These are phyloP conservation scores for Mechanitis messenoides DNA, from an alignment of 2,888 invertebrate genomes.

Conservation along the genomic window DNA sequence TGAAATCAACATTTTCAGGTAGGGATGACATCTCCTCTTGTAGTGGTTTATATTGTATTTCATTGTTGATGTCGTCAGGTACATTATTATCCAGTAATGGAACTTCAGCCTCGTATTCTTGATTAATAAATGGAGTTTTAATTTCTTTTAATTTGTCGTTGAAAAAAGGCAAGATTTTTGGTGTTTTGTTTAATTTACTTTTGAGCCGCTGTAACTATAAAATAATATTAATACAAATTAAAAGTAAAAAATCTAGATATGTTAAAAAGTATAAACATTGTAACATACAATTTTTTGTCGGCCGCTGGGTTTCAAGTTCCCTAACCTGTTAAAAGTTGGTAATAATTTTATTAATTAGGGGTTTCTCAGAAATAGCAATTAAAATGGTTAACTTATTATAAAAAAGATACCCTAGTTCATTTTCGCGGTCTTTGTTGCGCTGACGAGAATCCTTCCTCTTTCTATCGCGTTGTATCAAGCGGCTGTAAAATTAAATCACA, in stretches of 20 bases:
- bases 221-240: slow-evolving; percentile 1
- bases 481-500: neutral
- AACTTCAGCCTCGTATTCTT: slow-evolving; percentile 29
- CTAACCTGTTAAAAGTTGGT: slow-evolving; percentile 12
- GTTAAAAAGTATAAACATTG: slow-evolving; percentile 10
- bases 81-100: slow-evolving; percentile 28
- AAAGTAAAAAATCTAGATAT: neutral
- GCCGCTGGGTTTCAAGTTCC: slow-evolving; percentile 10
- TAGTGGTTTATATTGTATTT: slow-evolving; percentile 22
- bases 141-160: slow-evolving; percentile 31
- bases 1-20: slow-evolving; percentile 51
- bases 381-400: neutral
- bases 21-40: slow-evolving; percentile 25
- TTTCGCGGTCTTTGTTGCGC: slow-evolving; percentile 7
- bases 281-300: slow-evolving; percentile 39
- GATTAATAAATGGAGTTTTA: slow-evolving; percentile 28
- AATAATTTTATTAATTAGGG: neutral
- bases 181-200: slow-evolving; percentile 21
- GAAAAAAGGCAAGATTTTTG: slow-evolving; percentile 17
- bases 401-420: slow-evolving; percentile 9
- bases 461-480: neutral
- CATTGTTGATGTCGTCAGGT: slow-evolving; percentile 23
- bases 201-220: slow-evolving; percentile 19
- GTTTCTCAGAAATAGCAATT: neutral
- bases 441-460: slow-evolving; percentile 15